Conservation (phyloP, 2,113 vertebrate species). For the Sander vitreus region DNA sequence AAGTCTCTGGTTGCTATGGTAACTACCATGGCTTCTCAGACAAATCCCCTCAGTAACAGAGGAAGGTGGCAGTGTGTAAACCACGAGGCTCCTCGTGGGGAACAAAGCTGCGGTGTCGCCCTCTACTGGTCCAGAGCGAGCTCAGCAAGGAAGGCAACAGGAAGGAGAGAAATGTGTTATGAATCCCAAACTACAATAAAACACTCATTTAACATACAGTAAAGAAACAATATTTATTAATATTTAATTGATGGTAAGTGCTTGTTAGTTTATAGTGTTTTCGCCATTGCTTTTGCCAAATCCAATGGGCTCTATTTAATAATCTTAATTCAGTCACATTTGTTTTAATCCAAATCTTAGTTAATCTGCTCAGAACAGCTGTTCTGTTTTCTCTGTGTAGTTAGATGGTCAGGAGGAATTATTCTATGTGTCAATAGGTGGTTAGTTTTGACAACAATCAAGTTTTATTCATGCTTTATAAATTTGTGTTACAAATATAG, state of each 20-base stretch:
- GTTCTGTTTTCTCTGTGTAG: not conserved
- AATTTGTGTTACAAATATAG: not conserved
- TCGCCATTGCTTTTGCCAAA: not conserved
- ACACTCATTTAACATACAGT: not conserved
- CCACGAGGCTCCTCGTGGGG: not conserved
- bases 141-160: not conserved
- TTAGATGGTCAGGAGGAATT: not conserved
- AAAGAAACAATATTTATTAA: not conserved
- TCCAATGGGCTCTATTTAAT: not conserved
- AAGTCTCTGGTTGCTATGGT: conserved; percentile 47
- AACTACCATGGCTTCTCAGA: conserved; percentile 46
- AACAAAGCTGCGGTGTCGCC: not conserved
- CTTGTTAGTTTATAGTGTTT: not conserved
- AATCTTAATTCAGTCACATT: conserved; percentile 3
- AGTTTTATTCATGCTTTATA: not conserved
- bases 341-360: conserved; percentile 2
- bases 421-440: not conserved
- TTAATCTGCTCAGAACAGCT: not conserved
- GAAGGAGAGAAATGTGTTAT: not conserved
- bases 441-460: not conserved
- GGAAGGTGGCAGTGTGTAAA: not conserved
- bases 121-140: conserved; percentile 28
- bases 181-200: not conserved
- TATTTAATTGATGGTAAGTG: not conserved
- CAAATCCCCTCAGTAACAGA: conserved; percentile 3